These are phyloP conservation scores for Anaspis maculata DNA, from an alignment of 2,888 invertebrate species.

Conservation along the genomic window DNA sequence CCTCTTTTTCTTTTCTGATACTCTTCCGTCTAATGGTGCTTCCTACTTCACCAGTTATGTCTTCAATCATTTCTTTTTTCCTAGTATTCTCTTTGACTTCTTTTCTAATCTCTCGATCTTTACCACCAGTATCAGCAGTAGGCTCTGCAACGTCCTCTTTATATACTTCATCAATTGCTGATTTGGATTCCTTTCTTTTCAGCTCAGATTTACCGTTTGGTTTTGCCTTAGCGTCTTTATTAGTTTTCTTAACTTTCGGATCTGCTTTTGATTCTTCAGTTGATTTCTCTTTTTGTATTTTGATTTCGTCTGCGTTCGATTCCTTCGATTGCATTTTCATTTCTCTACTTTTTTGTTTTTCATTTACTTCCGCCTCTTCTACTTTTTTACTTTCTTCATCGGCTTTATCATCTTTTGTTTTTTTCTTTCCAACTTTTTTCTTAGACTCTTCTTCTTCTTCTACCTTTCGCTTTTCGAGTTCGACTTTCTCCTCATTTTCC, in stretches of 20 bases:
- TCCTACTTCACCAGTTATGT: slow-evolving; percentile 37
- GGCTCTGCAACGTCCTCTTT: slow-evolving; percentile 15
- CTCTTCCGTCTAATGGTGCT: slow-evolving; percentile 29
- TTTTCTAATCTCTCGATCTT: too few species aligned
- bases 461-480: slow-evolving; percentile 13
- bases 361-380: slow-evolving; percentile 4
- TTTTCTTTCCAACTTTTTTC: slow-evolving; percentile 9
- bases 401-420: slow-evolving; percentile 13
- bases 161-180: slow-evolving; percentile 10
- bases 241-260: slow-evolving; percentile 5
- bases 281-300: slow-evolving; percentile 9
- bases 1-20: slow-evolving; percentile 35
- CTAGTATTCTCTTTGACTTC: slow-evolving; percentile 1
- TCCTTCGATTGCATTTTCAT: slow-evolving; percentile 16
- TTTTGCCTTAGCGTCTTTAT: slow-evolving; percentile 11
- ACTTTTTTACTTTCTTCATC: slow-evolving; percentile 6
- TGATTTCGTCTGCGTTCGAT: slow-evolving; percentile 9
- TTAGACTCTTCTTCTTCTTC: slow-evolving; percentile 13
- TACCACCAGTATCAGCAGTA: too few species aligned
- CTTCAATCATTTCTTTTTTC: slow-evolving; percentile 35
- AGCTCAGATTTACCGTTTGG: slow-evolving; percentile 9
- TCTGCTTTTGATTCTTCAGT: slow-evolving; percentile 9
- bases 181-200: slow-evolving; percentile 18
- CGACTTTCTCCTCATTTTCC: slow-evolving; percentile 20
- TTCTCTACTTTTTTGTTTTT: slow-evolving; percentile 10